phyloP scores from a whole-genome alignment of 2,113 vertebrate genomes.

The Daboia siamensis region DNA sequence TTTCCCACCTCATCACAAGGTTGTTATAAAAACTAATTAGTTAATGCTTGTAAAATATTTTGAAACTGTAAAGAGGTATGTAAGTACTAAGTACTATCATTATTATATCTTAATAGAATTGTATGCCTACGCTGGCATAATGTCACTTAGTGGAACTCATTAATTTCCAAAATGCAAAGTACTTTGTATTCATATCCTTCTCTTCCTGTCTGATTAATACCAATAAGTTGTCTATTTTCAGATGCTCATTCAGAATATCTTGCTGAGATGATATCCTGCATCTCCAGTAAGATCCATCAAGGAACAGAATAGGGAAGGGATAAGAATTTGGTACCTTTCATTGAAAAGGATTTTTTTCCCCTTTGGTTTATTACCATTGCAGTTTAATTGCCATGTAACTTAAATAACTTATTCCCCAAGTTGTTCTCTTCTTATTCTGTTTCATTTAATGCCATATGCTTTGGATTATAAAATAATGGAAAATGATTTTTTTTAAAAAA shows the following conservation, averaged over 20 bases:
- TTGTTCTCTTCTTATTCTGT: background rate
- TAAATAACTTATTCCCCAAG: background rate
- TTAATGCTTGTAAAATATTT: conserved; percentile 35
- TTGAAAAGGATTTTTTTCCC: background rate
- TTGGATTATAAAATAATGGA: background rate
- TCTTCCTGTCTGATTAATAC: background rate
- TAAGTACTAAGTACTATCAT: conserved; percentile 32
- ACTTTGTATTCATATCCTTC: conserved; percentile 12
- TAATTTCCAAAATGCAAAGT: conserved; percentile 21
- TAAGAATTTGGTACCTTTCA: background rate
- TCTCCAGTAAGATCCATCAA: background rate
- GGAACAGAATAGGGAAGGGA: background rate
- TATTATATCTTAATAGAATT: conserved; percentile 39
- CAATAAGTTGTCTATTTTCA: conserved; percentile 1
- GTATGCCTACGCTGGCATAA: conserved; percentile 28
- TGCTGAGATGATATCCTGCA: background rate
- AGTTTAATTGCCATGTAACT: background rate
- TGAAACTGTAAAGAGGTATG: conserved; percentile 38
- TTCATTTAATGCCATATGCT: background rate
- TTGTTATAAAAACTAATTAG: conserved; percentile 30
- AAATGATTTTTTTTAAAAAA: background rate
- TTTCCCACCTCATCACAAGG: conserved; percentile 24
- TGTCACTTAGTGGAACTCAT: conserved; percentile 33
- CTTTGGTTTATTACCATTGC: background rate
- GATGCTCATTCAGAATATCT: background rate